Evolutionary conservation across 2,888 invertebrate genomes (phyloP).

Genomic region (Scrobipalpa atriplicella): DNA sequence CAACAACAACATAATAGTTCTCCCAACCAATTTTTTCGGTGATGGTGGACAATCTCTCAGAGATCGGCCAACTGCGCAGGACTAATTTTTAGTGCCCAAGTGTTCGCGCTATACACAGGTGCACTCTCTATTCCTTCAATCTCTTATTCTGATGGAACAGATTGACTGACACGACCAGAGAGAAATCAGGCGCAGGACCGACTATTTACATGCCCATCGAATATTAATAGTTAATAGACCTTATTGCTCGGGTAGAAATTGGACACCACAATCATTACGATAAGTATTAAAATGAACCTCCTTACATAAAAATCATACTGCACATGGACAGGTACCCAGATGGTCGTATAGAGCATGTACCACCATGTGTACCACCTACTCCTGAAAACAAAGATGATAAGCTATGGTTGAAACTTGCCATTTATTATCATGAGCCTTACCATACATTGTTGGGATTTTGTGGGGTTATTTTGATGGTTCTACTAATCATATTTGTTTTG

Average conservation of each 20-base stretch:
- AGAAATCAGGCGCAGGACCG: no score
- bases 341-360: background rate
- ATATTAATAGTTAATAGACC: background rate
- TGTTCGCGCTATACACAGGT: no score
- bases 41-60: background rate
- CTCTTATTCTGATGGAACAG: no score
- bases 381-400: background rate
- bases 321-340: background rate
- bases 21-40: background rate
- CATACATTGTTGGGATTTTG: background rate
- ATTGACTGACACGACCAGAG: no score
- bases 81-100: no score
- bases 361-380: background rate
- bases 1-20: background rate
- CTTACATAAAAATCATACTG: background rate
- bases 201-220: no score
- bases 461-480: background rate
- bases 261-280: no score
- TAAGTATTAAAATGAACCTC: no score
- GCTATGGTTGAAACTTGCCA: background rate
- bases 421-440: background rate
- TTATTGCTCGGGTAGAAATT: no score
- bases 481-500: background rate
- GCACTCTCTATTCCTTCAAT: no score
- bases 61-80: no score